Evolutionary conservation across 2,797 vertebrate species (phyloP).

Genomic region (Scolopax bukidnonensis): DNA sequence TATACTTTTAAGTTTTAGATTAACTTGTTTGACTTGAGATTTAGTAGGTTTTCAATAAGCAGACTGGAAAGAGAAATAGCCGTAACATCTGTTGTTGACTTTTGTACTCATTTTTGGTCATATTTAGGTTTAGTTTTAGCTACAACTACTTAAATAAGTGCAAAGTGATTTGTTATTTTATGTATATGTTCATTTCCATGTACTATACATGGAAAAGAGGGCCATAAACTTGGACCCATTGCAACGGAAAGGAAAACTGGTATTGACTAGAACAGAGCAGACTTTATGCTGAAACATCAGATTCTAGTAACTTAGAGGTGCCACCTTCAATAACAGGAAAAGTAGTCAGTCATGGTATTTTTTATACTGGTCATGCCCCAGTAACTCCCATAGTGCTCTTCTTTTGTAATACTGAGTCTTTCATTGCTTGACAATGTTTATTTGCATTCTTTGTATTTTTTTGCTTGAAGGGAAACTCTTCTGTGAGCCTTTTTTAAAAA

Average conservation of each 20-base stretch:
- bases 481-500: not conserved
- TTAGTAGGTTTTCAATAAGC: not conserved
- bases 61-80: not conserved
- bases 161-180: not conserved
- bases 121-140: not conserved
- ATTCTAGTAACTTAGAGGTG: not conserved
- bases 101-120: not conserved
- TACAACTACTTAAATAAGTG: not conserved
- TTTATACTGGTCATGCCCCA: constrained; percentile 9
- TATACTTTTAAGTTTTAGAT: not conserved
- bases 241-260: not conserved
- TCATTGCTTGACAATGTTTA: constrained; percentile 34
- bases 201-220: not conserved
- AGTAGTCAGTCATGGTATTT: constrained; percentile 1
- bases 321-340: not conserved
- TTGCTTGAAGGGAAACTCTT: constrained; percentile 24
- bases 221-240: not conserved
- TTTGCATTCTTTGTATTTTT: constrained; percentile 38
- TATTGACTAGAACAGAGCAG: not conserved
- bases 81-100: not conserved
- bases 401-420: constrained; percentile 26
- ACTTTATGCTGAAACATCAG: not conserved
- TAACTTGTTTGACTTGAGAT: not conserved
- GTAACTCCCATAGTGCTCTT: not conserved
- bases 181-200: not conserved